These are phyloP conservation scores for Cryptotermes secundus DNA, from an alignment of 1,140 invertebrate species.

Conservation along the genomic window DNA sequence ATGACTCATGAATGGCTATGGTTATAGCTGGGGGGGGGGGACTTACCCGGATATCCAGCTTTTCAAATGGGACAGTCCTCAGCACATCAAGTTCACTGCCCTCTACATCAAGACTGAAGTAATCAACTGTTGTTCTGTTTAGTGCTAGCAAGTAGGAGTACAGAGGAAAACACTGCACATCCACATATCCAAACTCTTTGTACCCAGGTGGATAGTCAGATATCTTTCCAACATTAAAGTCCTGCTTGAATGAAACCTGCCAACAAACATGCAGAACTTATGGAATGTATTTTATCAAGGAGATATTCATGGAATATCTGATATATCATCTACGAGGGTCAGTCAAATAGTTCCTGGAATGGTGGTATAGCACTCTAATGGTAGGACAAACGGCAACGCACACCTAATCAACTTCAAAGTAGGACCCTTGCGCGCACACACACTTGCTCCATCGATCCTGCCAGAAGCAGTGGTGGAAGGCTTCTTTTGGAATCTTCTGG, in stretches of 20 bases:
- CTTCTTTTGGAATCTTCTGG: too few species aligned
- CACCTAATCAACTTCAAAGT: too few species aligned
- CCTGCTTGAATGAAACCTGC: constrained; percentile 47
- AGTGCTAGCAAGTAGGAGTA: constrained; percentile 52
- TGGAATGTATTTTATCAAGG: neutral
- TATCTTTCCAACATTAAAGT: constrained; percentile 46
- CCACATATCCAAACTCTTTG: constrained; percentile 39
- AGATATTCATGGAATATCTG: neutral
- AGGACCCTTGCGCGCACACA: too few species aligned
- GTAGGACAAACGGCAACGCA: too few species aligned
- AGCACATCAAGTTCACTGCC: constrained; percentile 56
- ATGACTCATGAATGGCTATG: too few species aligned
- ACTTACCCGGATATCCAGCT: constrained; percentile 49
- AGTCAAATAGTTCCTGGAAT: too few species aligned
- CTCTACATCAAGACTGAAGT: constrained; percentile 56
- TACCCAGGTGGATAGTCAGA: constrained; percentile 36
- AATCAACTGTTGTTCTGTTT: constrained; percentile 48
- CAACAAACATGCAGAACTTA: neutral
- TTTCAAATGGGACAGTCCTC: constrained; percentile 55
- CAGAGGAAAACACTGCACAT: constrained; percentile 57
- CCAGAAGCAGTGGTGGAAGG: too few species aligned
- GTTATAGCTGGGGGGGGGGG: too few species aligned
- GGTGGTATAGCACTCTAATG: too few species aligned
- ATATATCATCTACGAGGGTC: too few species aligned
- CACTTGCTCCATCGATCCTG: too few species aligned